Evolutionary conservation across 2,888 invertebrate genomes (phyloP), one percentile per base, ranked within the genome.

Genomic region (Chloromyia formosa): DNA sequence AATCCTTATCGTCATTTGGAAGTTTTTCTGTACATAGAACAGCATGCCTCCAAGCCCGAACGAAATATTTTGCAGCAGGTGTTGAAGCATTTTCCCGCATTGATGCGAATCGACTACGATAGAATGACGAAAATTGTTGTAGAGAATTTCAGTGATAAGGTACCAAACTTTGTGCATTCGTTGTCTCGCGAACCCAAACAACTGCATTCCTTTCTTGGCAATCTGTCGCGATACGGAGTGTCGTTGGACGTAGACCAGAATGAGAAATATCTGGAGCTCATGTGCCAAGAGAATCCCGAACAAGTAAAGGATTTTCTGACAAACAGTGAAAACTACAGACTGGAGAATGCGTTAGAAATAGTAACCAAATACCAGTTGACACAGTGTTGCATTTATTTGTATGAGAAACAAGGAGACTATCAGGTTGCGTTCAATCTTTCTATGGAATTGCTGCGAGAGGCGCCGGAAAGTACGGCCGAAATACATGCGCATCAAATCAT

Each of bases 381-480:
- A 73, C 89, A 90, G 77, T 91, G 92, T 0, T 90, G 90, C 68
- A 93, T 93, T 16, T 90, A 90, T 79, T 87, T 95, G 72, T 86
- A 94, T 77, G 94, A 94, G 83, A 90, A 91, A 82, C 88, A 90
- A 77, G 93, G 93, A 12, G 91, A 93, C 82, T 90, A 91, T 82
- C 87, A 89, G 79, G 90, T 89, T 80, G 93, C 94, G 1, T 90
- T 93, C 81, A 87, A 90, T 75, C 84, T 93, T 76, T 84, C 90
- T 5, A 83, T 91, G 77, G 85, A 86, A 45, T 80, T 85, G 74
- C 81, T 89, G 14, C 79, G 79, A 35, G 73, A 78, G 1, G 78
- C 82, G 9, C 53, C 78, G 14, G 78, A 77, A 35, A 77, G 76
- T 20, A 77, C 78, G 12, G 80, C 80, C 2, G 76, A 80, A 72